These are phyloP conservation scores for Euwallacea fornicatus DNA, from an alignment of 1,140 invertebrate genomes.

Conservation along the genomic window DNA sequence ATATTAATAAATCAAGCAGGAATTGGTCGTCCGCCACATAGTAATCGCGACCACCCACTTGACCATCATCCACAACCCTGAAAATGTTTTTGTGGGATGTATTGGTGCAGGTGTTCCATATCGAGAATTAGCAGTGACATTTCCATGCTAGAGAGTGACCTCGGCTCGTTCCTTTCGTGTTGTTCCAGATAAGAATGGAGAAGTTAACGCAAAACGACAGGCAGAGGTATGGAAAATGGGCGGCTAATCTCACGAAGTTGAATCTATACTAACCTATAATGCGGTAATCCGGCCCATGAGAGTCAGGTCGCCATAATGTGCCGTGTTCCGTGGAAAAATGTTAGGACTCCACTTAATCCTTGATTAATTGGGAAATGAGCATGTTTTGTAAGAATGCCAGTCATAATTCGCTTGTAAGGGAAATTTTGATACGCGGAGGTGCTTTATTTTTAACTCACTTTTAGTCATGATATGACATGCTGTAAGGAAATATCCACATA, in stretches of 20 bases:
- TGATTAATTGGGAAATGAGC: constrained; percentile 3
- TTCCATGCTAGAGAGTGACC: constrained; percentile 37
- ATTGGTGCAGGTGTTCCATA: constrained; percentile 20
- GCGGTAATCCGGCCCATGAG: constrained; percentile 5
- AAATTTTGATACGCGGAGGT: too few species aligned
- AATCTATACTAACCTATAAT: constrained; percentile 33
- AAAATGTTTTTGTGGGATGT: too few species aligned
- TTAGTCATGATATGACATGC: too few species aligned
- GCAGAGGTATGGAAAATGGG: constrained; percentile 36
- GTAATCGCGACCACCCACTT: neutral
- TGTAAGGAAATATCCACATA: too few species aligned
- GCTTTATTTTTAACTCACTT: too few species aligned
- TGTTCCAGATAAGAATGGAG: constrained; percentile 37
- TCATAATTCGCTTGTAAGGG: neutral
- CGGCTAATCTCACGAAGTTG: constrained; percentile 38
- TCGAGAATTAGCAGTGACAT: constrained; percentile 28
- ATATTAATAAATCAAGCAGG: constrained; percentile 31
- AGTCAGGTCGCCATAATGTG: constrained; percentile 15
- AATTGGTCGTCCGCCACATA: neutral
- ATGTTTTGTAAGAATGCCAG: neutral
- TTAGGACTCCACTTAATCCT: neutral
- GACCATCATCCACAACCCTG: too few species aligned
- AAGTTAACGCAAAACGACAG: constrained; percentile 38
- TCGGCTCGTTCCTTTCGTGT: constrained; percentile 35
- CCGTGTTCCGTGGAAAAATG: constrained; percentile 13